Conservation (phyloP, 2,797 vertebrate species). For the Onychomys torridus region DNA sequence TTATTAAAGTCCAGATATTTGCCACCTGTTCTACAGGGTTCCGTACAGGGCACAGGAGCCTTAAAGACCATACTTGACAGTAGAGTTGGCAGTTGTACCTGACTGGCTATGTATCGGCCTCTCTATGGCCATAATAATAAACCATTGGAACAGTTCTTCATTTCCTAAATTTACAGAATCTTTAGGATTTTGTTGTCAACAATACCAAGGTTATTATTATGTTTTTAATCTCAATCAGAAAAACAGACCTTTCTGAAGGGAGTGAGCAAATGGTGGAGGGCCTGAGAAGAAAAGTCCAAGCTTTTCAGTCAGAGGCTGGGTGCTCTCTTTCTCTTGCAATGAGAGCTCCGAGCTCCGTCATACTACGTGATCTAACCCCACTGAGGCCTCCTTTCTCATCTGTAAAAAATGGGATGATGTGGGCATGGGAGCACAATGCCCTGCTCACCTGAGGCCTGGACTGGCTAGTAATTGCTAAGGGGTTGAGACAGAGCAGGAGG, state of each 20-base stretch:
- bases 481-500: neutral
- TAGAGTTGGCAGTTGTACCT: neutral
- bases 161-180: neutral
- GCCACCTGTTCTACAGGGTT: neutral
- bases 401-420: neutral
- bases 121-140: neutral
- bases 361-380: neutral
- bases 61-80: neutral
- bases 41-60: neutral
- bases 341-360: neutral
- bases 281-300: neutral
- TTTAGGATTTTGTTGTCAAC: slow-evolving; percentile 22
- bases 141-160: neutral
- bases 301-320: neutral
- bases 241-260: neutral
- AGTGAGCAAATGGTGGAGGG: neutral
- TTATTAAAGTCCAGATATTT: neutral
- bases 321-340: neutral
- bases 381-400: neutral
- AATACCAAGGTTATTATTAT: neutral
- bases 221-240: neutral
- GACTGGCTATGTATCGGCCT: neutral
- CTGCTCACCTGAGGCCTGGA: neutral
- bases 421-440: too few relatives aligned
- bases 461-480: neutral